Percentiles rank a stretch among this genome's conserved stretches.
phyloP scores from a whole-genome alignment of 2,113 vertebrate genomes.

The Ranitomeya variabilis region DNA sequence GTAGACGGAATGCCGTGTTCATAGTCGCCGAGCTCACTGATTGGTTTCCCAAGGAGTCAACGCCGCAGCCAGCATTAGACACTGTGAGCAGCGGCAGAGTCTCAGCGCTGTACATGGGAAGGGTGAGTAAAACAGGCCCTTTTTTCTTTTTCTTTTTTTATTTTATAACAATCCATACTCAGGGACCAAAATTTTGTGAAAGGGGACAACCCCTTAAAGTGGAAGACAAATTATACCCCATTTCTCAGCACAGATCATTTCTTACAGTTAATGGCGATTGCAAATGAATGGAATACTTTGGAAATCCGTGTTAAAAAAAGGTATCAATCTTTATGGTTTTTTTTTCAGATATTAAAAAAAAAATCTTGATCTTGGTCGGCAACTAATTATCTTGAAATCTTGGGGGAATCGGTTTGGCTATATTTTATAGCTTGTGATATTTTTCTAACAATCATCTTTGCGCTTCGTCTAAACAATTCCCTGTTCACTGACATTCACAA shows the following conservation, averaged over 20 bases:
- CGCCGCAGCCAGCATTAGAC: too few relatives aligned
- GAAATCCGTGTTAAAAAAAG: neutral
- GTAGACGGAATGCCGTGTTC: too few relatives aligned
- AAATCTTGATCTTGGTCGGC: neutral
- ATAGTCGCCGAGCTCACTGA: too few relatives aligned
- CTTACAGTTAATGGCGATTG: neutral
- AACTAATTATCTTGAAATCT: constrained; percentile 63
- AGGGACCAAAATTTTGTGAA: neutral
- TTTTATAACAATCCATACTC: too few relatives aligned
- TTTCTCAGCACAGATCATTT: neutral
- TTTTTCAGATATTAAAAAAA: neutral
- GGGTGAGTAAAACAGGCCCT: too few relatives aligned
- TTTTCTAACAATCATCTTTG: constrained; percentile 66
- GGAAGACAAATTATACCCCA: neutral
- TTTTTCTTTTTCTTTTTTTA: too few relatives aligned
- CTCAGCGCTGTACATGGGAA: too few relatives aligned
- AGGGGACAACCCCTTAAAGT: neutral
- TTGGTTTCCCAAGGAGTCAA: too few relatives aligned
- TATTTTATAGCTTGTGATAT: constrained; percentile 68
- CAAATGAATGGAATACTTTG: constrained; percentile 14
- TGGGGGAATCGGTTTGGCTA: constrained; percentile 62
- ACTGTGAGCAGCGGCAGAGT: too few relatives aligned
- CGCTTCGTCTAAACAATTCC: constrained; percentile 71
- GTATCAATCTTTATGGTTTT: constrained; percentile 7
- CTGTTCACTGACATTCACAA: constrained; percentile 73